phyloP scores from a whole-genome alignment of 2,113 vertebrate species.

The Azemiops feae region DNA sequence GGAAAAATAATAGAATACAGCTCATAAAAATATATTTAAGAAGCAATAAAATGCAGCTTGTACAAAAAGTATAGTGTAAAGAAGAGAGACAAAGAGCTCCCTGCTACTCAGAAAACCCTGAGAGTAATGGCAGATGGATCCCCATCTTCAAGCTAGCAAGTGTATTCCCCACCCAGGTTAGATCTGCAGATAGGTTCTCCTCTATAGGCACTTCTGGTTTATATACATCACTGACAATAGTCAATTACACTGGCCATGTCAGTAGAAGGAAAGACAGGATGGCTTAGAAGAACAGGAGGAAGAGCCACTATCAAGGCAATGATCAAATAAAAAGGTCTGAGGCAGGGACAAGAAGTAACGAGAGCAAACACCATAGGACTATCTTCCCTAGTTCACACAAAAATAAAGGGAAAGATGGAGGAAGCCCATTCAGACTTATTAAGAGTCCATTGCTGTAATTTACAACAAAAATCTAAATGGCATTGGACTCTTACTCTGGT shows the following conservation, averaged over 20 bases:
- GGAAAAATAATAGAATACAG: background rate
- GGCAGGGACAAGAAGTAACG: background rate
- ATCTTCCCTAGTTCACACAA: no score
- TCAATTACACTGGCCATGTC: background rate
- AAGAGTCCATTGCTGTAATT: no score
- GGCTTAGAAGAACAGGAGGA: background rate
- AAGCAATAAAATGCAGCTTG: background rate
- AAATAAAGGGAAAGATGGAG: no score
- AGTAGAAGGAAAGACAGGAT: background rate
- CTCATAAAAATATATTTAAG: background rate
- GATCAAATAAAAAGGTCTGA: background rate
- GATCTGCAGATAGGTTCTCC: background rate
- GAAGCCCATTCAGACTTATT: no score
- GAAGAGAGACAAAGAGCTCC: background rate
- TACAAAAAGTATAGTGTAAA: background rate
- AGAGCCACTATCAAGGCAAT: background rate
- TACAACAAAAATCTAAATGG: no score
- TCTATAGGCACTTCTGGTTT: background rate
- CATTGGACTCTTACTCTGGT: background rate
- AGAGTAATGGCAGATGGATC: background rate
- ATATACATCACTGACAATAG: background rate
- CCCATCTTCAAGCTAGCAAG: background rate
- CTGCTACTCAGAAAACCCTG: background rate
- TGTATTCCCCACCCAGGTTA: background rate
- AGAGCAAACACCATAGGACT: no score